Evolutionary conservation across 2,888 invertebrate genomes (phyloP), one percentile per base, ranked within the genome.

Genomic region (Temnothorax unifasciatus): DNA sequence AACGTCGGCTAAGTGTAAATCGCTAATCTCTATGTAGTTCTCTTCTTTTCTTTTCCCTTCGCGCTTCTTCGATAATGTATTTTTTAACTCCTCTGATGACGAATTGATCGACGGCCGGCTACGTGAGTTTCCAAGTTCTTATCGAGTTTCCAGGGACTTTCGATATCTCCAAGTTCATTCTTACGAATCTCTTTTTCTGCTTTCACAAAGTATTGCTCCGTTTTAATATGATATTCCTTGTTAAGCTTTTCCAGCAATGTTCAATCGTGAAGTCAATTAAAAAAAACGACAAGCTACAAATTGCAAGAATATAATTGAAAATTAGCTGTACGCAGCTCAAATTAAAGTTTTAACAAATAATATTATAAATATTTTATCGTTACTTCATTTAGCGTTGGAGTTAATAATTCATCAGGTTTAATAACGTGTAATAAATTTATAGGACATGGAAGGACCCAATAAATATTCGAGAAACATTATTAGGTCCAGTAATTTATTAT

Each of bases 31-130:
- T 61, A 66, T 61, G 38, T 68, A 81, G 75, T 13, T 41, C n/a
- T n/a, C 38, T 1, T 18, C 38, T 15, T 63, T 25, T 18, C 34
- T 41, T 59, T 25, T 57, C 57, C n/a, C 18, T 4, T 64, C 44
- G 29, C 73, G 76, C 59, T 44, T 64, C 68, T 54, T 77, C 84
- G 86, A 86, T 89, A 89, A 89, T 89, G 77, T 83, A 83, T 87
- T 89, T 89, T 86, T 87, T 85, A 87, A 87, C 76, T 71, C 52
- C 63, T 64, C 84, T 85, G 85, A 87, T 85, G 86, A 89, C 81
- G 77, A 87, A 89, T 89, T 86, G 83, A 89, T 89, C 86, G 81
- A 82, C 66, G 84, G 69, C 63, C 63, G 77, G 73, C 73, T 75
- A 76, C 77, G 73, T 63, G 61, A 82, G 82, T 82, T 82, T 76